These are phyloP conservation scores for Dromaius novaehollandiae DNA, from an alignment of 2,113 vertebrate genomes.

Conservation along the genomic window DNA sequence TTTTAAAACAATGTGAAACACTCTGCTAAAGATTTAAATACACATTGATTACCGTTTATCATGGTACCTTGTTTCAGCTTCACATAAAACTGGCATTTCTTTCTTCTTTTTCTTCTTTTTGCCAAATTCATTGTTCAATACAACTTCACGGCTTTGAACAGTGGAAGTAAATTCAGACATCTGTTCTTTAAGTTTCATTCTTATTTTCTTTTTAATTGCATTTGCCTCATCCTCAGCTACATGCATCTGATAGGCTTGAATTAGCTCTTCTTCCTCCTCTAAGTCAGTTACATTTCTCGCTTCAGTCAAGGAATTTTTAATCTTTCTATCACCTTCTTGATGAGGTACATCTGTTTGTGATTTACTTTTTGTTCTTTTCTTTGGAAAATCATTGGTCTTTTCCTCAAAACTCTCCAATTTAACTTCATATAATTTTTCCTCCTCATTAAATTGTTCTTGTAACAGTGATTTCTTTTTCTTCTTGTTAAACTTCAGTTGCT, in stretches of 20 bases:
- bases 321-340: slow-evolving; percentile 68
- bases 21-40: not conserved
- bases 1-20: slow-evolving; percentile 10
- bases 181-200: slow-evolving; percentile 79
- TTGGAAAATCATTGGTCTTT: slow-evolving; percentile 45
- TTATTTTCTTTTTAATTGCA: slow-evolving; percentile 79
- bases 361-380: slow-evolving; percentile 45
- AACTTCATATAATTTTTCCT: slow-evolving; percentile 47
- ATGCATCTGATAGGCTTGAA: slow-evolving; percentile 85
- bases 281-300: slow-evolving; percentile 36
- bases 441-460: slow-evolving; percentile 63
- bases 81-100: slow-evolving; percentile 52
- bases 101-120: slow-evolving; percentile 91
- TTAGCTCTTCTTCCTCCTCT: slow-evolving; percentile 80
- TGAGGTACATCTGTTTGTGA: slow-evolving; percentile 58
- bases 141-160: slow-evolving; percentile 62
- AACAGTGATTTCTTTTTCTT: slow-evolving; percentile 72
- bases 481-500: slow-evolving; percentile 63
- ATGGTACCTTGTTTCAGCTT: slow-evolving; percentile 83
- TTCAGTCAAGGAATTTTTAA: slow-evolving; percentile 68
- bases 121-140: slow-evolving; percentile 78
- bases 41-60: not conserved
- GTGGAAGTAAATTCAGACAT: slow-evolving; percentile 59
- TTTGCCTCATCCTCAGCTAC: slow-evolving; percentile 82
- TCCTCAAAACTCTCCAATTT: slow-evolving; percentile 47